These are phyloP conservation scores for Halcyon chelicuti DNA, from an alignment of 2,797 vertebrate genomes.

Conservation along the genomic window DNA sequence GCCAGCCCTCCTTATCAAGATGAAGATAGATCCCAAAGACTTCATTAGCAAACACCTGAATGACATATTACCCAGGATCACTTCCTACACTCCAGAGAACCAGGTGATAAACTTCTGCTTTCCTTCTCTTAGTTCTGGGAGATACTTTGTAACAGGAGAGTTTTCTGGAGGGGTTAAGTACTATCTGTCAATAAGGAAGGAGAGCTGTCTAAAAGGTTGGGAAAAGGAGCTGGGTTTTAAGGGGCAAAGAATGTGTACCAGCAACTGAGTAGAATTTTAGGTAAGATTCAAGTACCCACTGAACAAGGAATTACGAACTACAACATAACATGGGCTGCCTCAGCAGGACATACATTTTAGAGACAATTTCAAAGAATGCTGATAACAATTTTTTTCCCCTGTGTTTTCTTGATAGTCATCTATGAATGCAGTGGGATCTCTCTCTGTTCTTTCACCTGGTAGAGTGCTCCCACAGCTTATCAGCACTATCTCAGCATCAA, in stretches of 20 bases:
- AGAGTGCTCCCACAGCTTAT: conserved; percentile 89
- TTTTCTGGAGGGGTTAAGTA: neutral
- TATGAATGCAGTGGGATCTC: conserved; percentile 90
- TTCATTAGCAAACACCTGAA: conserved; percentile 91
- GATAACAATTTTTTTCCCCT: neutral
- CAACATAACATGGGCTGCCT: neutral
- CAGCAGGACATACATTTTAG: neutral
- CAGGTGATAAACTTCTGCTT: conserved; percentile 80
- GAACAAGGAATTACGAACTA: neutral
- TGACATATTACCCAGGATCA: conserved; percentile 85
- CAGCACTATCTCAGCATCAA: conserved; percentile 81
- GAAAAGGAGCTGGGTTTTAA: neutral
- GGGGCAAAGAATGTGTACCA: neutral
- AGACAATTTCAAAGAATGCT: neutral
- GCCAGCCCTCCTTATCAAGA: conserved; percentile 87
- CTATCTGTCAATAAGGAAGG: neutral
- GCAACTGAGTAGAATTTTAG: neutral
- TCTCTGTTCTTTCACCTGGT: conserved; percentile 87
- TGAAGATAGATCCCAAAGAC: conserved; percentile 89
- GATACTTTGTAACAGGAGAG: neutral
- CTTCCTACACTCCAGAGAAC: conserved; percentile 80
- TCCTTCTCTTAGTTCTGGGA: neutral
- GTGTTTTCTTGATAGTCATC: conserved; percentile 83
- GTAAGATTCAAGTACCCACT: neutral
- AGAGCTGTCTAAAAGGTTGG: neutral